Evolutionary conservation across 2,797 vertebrate genomes (phyloP).

Genomic region (Sylvia borin): DNA sequence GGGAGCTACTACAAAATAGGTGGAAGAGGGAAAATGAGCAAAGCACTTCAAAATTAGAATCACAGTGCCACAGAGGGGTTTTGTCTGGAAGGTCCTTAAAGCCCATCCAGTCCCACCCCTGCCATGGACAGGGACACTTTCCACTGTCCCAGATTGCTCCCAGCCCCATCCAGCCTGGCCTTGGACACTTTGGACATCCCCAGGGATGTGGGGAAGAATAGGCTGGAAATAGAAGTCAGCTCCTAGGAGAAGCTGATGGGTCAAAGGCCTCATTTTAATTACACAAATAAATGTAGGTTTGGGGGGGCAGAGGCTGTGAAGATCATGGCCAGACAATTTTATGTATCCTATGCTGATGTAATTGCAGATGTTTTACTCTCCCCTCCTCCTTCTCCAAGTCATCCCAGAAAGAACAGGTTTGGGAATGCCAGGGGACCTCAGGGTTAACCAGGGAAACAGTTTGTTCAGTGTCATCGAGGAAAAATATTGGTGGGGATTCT

Average conservation of each 20-base stretch:
- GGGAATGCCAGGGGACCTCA: background rate
- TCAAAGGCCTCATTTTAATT: background rate
- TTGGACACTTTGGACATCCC: background rate
- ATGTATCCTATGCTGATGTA: too few species aligned
- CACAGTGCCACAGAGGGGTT: too few species aligned
- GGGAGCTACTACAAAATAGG: background rate
- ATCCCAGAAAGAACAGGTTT: background rate
- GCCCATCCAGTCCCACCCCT: background rate
- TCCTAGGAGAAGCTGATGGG: background rate
- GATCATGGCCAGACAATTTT: fast-evolving
- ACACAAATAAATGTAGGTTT: background rate
- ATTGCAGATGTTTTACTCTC: background rate
- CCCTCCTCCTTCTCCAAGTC: background rate
- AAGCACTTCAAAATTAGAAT: background rate
- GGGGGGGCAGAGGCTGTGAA: background rate
- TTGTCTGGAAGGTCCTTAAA: background rate
- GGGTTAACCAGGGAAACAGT: background rate
- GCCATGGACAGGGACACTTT: background rate
- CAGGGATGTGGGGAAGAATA: background rate
- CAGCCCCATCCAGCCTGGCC: fast-evolving
- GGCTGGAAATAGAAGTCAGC: background rate
- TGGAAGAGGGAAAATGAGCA: background rate
- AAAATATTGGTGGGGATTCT: background rate
- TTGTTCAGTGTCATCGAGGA: background rate
- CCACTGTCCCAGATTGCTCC: fast-evolving